Conservation (phyloP, 2,888 invertebrate species). For the Artemia sp. region DNA sequence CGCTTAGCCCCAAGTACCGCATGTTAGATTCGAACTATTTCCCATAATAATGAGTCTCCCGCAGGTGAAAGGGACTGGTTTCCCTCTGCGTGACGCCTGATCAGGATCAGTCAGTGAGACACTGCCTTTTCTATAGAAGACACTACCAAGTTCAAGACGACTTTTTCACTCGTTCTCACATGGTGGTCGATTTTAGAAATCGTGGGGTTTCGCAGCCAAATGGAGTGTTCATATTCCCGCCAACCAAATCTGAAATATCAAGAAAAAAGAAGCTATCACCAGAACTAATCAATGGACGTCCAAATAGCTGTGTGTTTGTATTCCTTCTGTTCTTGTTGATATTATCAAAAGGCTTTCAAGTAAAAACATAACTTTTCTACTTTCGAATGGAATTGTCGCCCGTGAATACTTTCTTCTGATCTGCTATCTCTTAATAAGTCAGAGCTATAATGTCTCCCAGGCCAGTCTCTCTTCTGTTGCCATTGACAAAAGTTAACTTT, state of each 20-base stretch:
- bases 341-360: too few relatives aligned
- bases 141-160: constrained; percentile 1
- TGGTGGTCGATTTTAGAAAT: not conserved
- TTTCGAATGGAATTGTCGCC: too few relatives aligned
- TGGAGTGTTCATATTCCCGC: not conserved
- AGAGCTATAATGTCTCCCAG: too few relatives aligned
- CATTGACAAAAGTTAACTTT: too few relatives aligned
- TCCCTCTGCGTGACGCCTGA: not conserved
- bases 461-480: too few relatives aligned
- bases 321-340: too few relatives aligned
- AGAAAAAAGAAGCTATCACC: too few relatives aligned
- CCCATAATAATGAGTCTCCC: constrained; percentile 13
- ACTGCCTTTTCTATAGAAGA: constrained; percentile 10
- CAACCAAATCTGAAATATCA: not conserved
- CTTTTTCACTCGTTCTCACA: constrained; percentile 14
- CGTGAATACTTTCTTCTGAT: too few relatives aligned
- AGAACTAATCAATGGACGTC: too few relatives aligned
- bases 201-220: not conserved
- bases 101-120: constrained; percentile 14
- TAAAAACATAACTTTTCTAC: too few relatives aligned
- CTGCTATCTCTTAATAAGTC: too few relatives aligned
- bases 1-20: constrained; percentile 10
- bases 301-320: too few relatives aligned
- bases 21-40: constrained; percentile 15
- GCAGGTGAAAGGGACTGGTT: constrained; percentile 12